These are phyloP conservation scores for Menidia beryllina DNA, from an alignment of 2,113 vertebrate species.

Conservation along the genomic window DNA sequence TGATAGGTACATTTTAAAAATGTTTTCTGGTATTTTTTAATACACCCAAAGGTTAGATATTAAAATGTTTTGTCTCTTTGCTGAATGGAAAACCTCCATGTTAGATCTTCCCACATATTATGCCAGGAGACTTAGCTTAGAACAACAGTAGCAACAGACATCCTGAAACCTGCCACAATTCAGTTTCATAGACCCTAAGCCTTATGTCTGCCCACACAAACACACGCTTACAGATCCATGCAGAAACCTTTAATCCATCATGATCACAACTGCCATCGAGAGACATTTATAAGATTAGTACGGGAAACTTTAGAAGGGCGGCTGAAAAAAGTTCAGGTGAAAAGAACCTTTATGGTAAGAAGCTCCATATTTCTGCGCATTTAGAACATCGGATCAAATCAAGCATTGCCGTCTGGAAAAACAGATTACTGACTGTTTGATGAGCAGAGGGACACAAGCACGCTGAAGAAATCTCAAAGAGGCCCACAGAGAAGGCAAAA, in stretches of 20 bases:
- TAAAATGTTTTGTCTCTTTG: no score
- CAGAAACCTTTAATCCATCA: constrained; percentile 8
- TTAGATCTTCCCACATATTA: no score
- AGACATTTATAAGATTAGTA: no score
- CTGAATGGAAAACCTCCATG: no score
- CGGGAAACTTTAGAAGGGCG: not conserved
- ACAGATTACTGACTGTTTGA: not conserved
- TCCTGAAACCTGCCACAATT: not conserved
- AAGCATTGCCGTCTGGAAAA: not conserved
- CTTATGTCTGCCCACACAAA: constrained; percentile 8
- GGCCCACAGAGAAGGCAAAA: constrained; percentile 13
- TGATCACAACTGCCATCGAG: no score
- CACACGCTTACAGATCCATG: not conserved
- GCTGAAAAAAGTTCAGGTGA: not conserved
- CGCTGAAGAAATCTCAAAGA: constrained; percentile 23
- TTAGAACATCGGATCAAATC: no score
- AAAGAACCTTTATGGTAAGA: not conserved
- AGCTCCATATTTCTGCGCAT: no score
- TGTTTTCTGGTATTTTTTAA: no score
- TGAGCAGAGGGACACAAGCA: not conserved
- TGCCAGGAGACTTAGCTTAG: no score
- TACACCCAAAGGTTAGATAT: no score
- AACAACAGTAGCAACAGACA: no score
- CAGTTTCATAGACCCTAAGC: constrained; percentile 12
- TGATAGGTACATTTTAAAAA: no score